phyloP scores from a whole-genome alignment of 2,888 invertebrate genomes.

The Caradrina kadenii region DNA sequence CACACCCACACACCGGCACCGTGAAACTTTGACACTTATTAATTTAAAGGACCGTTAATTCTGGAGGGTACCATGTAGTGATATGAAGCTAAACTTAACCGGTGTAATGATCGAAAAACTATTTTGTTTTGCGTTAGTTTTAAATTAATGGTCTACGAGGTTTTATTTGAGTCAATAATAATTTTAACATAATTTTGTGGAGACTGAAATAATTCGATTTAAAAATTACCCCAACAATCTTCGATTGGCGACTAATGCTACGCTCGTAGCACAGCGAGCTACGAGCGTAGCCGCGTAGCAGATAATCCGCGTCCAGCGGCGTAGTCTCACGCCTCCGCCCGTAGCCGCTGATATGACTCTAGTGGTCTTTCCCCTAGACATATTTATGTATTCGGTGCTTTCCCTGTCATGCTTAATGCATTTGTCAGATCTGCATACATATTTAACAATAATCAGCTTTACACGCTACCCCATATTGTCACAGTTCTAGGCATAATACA shows the following conservation, averaged over 20 bases:
- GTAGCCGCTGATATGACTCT: conserved; percentile 80
- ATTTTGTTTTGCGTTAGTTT: conserved; percentile 30
- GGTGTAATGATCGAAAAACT: conserved; percentile 52
- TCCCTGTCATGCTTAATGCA: conserved; percentile 86
- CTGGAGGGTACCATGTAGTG: conserved; percentile 75
- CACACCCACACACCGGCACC: conserved; percentile 68
- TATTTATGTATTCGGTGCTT: conserved; percentile 29
- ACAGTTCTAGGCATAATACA: neutral
- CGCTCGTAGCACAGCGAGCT: conserved; percentile 80
- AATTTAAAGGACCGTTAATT: conserved; percentile 88
- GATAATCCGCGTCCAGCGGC: conserved; percentile 86
- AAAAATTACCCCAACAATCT: conserved; percentile 53
- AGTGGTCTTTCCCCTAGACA: conserved; percentile 77
- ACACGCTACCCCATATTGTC: conserved; percentile 63
- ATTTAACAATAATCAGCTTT: conserved; percentile 77
- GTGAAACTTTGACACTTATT: conserved; percentile 88
- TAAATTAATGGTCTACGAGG: neutral
- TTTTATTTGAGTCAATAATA: neutral
- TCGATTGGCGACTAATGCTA: conserved; percentile 71
- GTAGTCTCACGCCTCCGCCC: conserved; percentile 82
- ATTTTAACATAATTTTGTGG: neutral
- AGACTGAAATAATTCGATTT: conserved; percentile 22
- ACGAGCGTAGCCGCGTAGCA: conserved; percentile 85
- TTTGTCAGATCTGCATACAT: conserved; percentile 80
- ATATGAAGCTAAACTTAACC: conserved; percentile 64